These are phyloP conservation scores for Drosophila dives DNA, from an alignment of 2,888 invertebrate species.

Conservation along the genomic window DNA sequence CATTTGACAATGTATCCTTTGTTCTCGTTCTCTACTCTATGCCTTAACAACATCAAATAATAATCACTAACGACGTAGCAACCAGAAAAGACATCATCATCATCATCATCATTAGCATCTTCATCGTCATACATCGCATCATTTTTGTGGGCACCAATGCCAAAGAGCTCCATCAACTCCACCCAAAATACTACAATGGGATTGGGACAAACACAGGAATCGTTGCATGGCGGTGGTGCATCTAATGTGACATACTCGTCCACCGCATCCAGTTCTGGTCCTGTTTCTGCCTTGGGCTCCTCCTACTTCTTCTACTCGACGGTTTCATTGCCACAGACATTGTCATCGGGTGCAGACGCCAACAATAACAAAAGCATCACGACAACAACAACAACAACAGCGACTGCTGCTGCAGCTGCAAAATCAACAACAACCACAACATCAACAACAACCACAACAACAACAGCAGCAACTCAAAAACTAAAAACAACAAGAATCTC, in stretches of 20 bases:
- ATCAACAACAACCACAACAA: conserved; percentile 40
- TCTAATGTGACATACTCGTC: conserved; percentile 36
- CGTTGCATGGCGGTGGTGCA: conserved; percentile 20
- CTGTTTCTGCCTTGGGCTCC: conserved; percentile 28
- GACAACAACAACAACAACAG: conserved; percentile 35
- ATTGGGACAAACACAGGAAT: conserved; percentile 11
- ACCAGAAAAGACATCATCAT: conserved; percentile 62
- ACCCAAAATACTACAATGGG: conserved; percentile 26
- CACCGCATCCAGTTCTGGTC: conserved; percentile 17
- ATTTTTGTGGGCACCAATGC: conserved; percentile 68
- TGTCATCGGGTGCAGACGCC: conserved; percentile 27
- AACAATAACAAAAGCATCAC: conserved; percentile 32
- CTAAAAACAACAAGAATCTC: conserved; percentile 33
- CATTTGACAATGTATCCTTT: conserved; percentile 37
- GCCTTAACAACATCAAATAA: conserved; percentile 22
- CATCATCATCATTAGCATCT: conserved; percentile 54
- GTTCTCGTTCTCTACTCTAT: conserved; percentile 47
- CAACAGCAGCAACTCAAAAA: conserved; percentile 52
- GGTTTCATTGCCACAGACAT: conserved; percentile 66
- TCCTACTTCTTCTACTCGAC: conserved; percentile 39
- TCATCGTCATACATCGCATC: conserved; percentile 62
- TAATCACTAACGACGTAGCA: conserved; percentile 44
- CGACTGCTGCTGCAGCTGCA: conserved; percentile 4
- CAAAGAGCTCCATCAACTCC: conserved; percentile 29
- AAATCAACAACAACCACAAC: not conserved